phyloP scores from a whole-genome alignment of 2,888 invertebrate genomes.

The Andricus curvator region DNA sequence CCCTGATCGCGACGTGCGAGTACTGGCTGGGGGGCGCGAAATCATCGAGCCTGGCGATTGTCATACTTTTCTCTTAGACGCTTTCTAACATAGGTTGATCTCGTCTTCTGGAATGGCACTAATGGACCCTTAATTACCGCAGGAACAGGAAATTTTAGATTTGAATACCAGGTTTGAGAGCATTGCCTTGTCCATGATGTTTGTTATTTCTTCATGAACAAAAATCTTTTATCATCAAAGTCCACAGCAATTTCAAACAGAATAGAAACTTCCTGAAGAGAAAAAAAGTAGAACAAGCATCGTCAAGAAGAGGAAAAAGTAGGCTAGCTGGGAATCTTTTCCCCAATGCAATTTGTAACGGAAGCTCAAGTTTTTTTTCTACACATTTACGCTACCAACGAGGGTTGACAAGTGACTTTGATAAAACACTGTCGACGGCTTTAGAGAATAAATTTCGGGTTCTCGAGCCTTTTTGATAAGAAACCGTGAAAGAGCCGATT shows the following conservation, averaged over 20 bases:
- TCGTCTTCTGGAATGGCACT: not conserved
- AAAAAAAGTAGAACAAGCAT: conserved; percentile 6
- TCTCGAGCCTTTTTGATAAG: not conserved
- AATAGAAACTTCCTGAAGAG: not conserved
- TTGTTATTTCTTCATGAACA: too few species aligned
- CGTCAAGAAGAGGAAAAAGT: too few species aligned
- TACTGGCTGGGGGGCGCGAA: conserved; percentile 66
- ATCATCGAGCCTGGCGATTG: conserved; percentile 24
- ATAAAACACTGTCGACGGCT: conserved; percentile 14
- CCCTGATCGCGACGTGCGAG: conserved; percentile 72
- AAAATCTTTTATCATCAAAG: not conserved
- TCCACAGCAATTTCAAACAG: not conserved
- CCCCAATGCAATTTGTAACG: conserved; percentile 5
- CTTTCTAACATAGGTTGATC: conserved; percentile 15
- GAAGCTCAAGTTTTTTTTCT: conserved; percentile 49
- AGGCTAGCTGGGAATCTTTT: not conserved
- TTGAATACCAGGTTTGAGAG: too few species aligned
- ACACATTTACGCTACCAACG: conserved; percentile 17
- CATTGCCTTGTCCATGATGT: too few species aligned
- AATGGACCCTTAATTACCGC: not conserved
- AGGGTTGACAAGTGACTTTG: conserved; percentile 13
- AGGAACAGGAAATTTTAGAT: not conserved
- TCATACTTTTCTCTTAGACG: conserved; percentile 33
- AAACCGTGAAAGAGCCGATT: conserved; percentile 18
- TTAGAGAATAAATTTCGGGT: conserved; percentile 1